A percentile compares a stretch with the other conserved stretches of the same genome.
Evolutionary conservation across 1,140 invertebrate genomes (phyloP).

Genomic region (Orius insidiosus): DNA sequence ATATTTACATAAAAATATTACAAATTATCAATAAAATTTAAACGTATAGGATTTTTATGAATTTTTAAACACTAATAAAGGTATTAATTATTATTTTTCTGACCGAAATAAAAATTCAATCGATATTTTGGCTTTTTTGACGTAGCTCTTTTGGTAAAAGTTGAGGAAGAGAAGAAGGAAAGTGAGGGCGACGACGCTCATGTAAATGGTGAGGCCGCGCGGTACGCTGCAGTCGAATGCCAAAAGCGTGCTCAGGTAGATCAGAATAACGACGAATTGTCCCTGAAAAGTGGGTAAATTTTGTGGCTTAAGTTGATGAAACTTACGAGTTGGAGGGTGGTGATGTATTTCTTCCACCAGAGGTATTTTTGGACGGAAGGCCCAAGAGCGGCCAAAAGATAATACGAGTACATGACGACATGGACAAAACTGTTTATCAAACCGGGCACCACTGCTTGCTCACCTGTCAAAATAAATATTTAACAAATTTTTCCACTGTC

Average conservation of each 20-base stretch:
- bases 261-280: constrained; percentile 22
- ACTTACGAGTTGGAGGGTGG: constrained; percentile 49
- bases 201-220: constrained; percentile 25
- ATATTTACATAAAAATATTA: too few species aligned
- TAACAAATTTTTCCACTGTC: too few species aligned
- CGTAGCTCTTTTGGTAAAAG: constrained; percentile 31
- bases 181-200: constrained; percentile 23
- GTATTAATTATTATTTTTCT: too few species aligned
- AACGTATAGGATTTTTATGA: too few species aligned
- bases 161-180: constrained; percentile 24
- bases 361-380: constrained; percentile 48
- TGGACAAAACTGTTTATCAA: constrained; percentile 51
- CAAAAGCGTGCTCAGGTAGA: constrained; percentile 20
- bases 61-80: too few species aligned
- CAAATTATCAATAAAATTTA: too few species aligned
- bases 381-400: constrained; percentile 49
- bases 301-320: too few species aligned
- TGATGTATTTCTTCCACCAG: constrained; percentile 73
- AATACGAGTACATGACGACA: constrained; percentile 59
- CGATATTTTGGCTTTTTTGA: too few species aligned
- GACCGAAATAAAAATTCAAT: too few species aligned
- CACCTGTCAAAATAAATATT: constrained; percentile 26
- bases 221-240: constrained; percentile 22
- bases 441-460: constrained; percentile 32
- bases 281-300: too few species aligned